Evolutionary conservation across 1,140 invertebrate genomes (phyloP), one percentile per base, ranked within the genome.

Genomic region (Ganaspis sp.): DNA sequence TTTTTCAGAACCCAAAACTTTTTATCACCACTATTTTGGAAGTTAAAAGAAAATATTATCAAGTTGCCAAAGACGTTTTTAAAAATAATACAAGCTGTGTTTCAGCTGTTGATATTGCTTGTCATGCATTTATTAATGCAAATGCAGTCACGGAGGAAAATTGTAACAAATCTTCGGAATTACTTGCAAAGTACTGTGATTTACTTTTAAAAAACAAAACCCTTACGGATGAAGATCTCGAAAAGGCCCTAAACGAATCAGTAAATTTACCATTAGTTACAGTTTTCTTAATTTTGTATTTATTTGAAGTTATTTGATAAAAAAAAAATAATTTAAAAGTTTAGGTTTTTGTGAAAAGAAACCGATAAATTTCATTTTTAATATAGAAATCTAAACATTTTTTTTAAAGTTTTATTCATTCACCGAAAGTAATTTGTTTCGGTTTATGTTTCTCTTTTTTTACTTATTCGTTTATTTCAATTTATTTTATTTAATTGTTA

Each of bases 141-240:
- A 99, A 99, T 92, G 95, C 99, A 29, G 95, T 94, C 85, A 94
- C 95, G 73, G 97, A 96, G 0, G 96, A 96, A 84, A 96, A 95
- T 8, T 97, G 96, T 70, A 98, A 96, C 82, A 99, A 99, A 91
- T 98, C 97, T 77, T 98, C 99, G 0, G 98, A 99, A 90, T 92
- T 99, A 73, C 92, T 99, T 69, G 98, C 98, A 69, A 98, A 98
- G 90, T 99, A 99, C 91, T 99, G 98, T 94, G 99, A 99, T 94
- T 90, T 98, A 69, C 92, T 99, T 76, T 92, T 99, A 70, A 99
- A 99, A 90, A 99, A 96, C 73, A 98, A 97, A 83, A 99, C 99
- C 92, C 99, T 99, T 92, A 97, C 98, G 0, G 98, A 99, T 91
- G 96, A 96, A 17, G 98, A 99, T 91, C 93, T 99, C 29, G 99